Conservation (phyloP, 2,113 vertebrate species). For the Daphoenositta chrysoptera region DNA sequence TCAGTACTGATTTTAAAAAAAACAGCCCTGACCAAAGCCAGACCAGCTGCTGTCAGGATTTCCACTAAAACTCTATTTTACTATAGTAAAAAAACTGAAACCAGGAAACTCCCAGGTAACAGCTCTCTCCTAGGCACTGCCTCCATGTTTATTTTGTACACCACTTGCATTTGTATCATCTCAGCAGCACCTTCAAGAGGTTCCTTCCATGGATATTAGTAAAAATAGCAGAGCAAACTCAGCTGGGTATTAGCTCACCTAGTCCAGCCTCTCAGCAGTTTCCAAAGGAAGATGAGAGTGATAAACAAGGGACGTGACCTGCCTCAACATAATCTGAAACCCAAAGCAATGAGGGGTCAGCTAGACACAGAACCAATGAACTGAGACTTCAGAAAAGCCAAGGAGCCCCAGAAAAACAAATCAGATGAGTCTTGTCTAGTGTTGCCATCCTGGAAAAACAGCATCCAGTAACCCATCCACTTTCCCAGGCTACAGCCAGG, state of each 20-base stretch:
- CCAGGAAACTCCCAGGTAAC: not conserved
- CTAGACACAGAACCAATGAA: not conserved
- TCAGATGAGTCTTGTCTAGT: too few relatives aligned
- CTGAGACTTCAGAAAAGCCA: not conserved
- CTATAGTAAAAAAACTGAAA: not conserved
- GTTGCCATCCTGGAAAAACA: not conserved
- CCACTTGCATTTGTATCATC: not conserved
- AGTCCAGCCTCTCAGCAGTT: not conserved
- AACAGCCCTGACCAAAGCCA: not conserved
- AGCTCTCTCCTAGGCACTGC: not conserved
- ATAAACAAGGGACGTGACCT: not conserved
- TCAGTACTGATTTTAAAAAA: not conserved
- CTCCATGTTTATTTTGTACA: not conserved
- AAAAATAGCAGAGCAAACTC: not conserved
- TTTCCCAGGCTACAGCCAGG: not conserved
- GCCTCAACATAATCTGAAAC: not conserved
- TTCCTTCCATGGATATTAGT: not conserved
- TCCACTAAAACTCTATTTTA: not conserved
- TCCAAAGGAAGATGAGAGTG: not conserved
- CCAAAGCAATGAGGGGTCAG: fast-evolving
- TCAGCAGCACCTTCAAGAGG: not conserved
- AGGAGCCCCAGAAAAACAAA: not conserved
- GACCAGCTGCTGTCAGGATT: not conserved
- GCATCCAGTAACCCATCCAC: not conserved
- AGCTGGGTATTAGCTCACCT: not conserved